Evolutionary conservation across 2,888 invertebrate genomes (phyloP), one percentile per base, ranked within the genome.

Genomic region (Agapostemon virescens): DNA sequence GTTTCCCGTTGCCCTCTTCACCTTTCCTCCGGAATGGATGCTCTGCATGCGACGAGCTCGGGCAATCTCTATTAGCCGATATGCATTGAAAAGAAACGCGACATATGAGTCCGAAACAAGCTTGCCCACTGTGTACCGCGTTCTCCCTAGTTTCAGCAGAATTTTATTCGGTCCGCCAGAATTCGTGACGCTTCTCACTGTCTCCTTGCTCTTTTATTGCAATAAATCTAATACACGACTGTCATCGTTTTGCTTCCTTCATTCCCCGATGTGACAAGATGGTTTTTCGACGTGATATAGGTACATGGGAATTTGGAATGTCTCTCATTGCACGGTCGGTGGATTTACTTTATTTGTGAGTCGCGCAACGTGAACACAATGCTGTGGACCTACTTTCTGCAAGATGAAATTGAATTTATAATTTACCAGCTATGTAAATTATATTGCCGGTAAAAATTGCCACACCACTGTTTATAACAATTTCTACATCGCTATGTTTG

Each of bases 1-100:
- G 77, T 71, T 81, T 84, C 72, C 77, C 70, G 45, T 63, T 61
- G 52, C 67, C 9, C 40, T 42, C 64, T 45, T 61, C n/a, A 6
- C 30, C 11, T 69, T 26, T n/a, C n/a, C 64, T 38, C 38, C 66
- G 45, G 61, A 74, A 71, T 80, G 77, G n/a, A 77, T 74, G 82
- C 79, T 82, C 73, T 83, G 81, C 78, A 84, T 81, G 78, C 74
- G 71, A 76, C 77, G 69, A 55, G 81, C 70, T 75, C 78, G 69
- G 52, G 81, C 80, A 74, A 84, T 80, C 83, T 85, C 83, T 84
- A 88, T 87, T 87, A 87, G 82, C 79, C 78, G 84, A 81, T 81
- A 78, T 68, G 76, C 84, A 79, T 84, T 85, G 87, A 87, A 84
- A 87, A 85, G 83, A 74, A 82, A 74, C 75, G 73, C 81, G 63